These are phyloP conservation scores for Sipha maydis DNA, from an alignment of 2,888 invertebrate species.

Conservation along the genomic window DNA sequence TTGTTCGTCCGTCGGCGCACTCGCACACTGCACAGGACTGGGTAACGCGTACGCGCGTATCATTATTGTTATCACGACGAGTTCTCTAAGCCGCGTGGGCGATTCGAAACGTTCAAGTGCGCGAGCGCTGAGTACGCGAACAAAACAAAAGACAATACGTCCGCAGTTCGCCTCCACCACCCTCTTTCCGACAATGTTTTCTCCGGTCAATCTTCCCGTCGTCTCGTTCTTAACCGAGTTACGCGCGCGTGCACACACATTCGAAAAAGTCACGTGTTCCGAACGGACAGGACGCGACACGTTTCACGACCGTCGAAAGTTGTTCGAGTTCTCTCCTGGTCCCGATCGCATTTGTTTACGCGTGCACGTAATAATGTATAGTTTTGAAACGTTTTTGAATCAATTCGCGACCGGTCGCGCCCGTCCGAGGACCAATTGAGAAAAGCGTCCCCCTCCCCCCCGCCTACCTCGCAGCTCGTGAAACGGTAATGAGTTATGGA, in stretches of 20 bases:
- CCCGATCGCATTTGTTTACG: no score
- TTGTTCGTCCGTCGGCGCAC: background rate
- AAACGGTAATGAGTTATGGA: no score
- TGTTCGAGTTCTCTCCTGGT: background rate
- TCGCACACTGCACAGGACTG: no score
- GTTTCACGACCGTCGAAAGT: background rate
- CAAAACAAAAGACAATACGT: background rate
- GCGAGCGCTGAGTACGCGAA: background rate
- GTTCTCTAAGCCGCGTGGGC: conserved; percentile 43
- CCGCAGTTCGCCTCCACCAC: background rate
- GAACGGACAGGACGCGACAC: background rate
- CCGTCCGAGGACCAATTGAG: no score
- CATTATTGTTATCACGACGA: conserved; percentile 1
- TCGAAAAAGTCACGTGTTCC: conserved; percentile 6
- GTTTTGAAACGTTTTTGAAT: conserved; percentile 5
- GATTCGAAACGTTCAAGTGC: conserved; percentile 30
- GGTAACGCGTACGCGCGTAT: no score
- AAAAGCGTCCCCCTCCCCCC: no score
- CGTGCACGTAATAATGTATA: no score
- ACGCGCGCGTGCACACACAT: background rate
- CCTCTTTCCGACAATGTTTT: background rate
- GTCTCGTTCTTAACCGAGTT: background rate
- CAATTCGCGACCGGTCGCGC: background rate
- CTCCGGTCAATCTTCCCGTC: background rate
- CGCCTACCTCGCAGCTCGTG: no score